A percentile compares a stretch with the other conserved stretches of the same genome.
These are phyloP conservation scores for Epizoanthus ramosus DNA, from an alignment of 92 coral and sea anemone genomes.

Conservation along the genomic window DNA sequence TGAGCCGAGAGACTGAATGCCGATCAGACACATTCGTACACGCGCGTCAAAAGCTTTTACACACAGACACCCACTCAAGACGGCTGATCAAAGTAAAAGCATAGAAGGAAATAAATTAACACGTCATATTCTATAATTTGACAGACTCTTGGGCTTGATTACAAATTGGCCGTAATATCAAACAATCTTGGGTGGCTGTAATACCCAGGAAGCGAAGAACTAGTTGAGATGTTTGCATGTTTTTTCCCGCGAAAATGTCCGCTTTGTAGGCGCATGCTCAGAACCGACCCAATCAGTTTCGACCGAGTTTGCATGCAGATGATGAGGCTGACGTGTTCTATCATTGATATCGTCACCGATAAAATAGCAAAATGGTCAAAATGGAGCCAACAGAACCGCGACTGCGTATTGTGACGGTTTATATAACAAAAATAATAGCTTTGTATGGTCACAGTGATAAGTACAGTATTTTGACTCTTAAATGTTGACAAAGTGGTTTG, in stretches of 20 bases:
- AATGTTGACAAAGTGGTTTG: constrained; percentile 18
- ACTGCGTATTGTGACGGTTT: too few species aligned
- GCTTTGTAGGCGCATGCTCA: constrained; percentile 4
- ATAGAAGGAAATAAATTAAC: constrained; percentile 8
- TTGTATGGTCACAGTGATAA: background rate
- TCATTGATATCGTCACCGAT: too few species aligned
- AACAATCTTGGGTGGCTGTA: background rate
- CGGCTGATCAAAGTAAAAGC: constrained; percentile 41
- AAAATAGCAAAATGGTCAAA: too few species aligned
- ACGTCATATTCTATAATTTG: constrained; percentile 19
- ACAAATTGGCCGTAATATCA: background rate
- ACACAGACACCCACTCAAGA: constrained; percentile 41
- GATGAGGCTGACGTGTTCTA: too few species aligned
- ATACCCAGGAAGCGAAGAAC: background rate
- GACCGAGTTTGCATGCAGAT: background rate
- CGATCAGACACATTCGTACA: background rate
- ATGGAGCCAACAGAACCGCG: too few species aligned
- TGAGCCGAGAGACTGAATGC: constrained; percentile 10
- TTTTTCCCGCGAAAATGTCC: constrained; percentile 41
- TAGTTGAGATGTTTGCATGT: background rate
- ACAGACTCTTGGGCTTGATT: constrained; percentile 10
- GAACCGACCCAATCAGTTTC: background rate
- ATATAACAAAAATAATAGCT: background rate
- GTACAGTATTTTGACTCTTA: background rate
- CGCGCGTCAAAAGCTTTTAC: constrained; percentile 47